These are phyloP conservation scores for Kobus ellipsiprymnus DNA, from an alignment of 2,113 vertebrate species.

Conservation along the genomic window DNA sequence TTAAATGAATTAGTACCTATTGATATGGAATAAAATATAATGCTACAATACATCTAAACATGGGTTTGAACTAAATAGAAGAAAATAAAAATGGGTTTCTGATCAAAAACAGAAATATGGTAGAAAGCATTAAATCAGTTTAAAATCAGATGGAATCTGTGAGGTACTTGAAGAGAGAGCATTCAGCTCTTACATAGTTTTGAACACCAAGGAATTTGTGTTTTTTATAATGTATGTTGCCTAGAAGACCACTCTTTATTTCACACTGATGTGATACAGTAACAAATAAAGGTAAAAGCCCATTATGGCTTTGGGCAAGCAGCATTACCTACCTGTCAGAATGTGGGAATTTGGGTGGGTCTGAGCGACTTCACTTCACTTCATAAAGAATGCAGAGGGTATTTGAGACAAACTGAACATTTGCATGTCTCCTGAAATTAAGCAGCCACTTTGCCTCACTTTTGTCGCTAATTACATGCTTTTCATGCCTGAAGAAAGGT, in stretches of 20 bases:
- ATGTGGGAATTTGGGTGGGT: background rate
- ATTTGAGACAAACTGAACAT: background rate
- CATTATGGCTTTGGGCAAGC: background rate
- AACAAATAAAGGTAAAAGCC: background rate
- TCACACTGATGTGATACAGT: background rate
- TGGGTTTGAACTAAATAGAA: background rate
- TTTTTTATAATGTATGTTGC: background rate
- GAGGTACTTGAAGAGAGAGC: background rate
- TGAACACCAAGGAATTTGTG: background rate
- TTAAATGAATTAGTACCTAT: background rate
- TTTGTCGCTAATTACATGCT: background rate
- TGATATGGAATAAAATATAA: background rate
- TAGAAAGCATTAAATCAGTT: background rate
- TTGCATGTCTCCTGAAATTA: background rate
- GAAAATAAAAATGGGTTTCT: background rate
- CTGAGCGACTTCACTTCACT: too few species aligned
- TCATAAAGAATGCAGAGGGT: background rate
- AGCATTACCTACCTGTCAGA: background rate
- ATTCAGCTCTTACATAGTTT: background rate
- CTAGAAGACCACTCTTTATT: background rate
- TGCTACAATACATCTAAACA: background rate
- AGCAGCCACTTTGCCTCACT: background rate
- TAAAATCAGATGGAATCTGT: background rate
- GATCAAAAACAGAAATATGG: background rate
- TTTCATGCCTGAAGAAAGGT: background rate